Percentiles rank a stretch among this genome's conserved stretches.
These are phyloP conservation scores for Ganaspis sp. DNA, from an alignment of 1,140 invertebrate species.

Conservation along the genomic window DNA sequence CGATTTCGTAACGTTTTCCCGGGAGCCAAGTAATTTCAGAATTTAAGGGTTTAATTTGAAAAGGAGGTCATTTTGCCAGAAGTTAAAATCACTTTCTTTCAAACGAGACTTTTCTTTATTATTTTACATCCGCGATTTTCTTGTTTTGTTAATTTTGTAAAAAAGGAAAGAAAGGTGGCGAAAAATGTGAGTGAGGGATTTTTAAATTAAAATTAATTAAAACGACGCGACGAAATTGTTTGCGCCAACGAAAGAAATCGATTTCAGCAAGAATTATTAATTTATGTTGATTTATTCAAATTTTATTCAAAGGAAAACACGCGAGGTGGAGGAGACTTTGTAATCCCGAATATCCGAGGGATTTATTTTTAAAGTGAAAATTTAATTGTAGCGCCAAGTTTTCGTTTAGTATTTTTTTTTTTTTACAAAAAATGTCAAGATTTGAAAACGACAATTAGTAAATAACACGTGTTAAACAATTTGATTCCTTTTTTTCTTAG, in stretches of 20 bases:
- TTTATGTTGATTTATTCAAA: neutral
- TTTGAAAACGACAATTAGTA: no score
- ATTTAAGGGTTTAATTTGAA: neutral
- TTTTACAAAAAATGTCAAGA: no score
- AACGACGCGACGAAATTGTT: neutral
- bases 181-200: no score
- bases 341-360: neutral
- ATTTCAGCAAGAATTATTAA: neutral
- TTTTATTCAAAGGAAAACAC: neutral
- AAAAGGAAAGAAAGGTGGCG: no score
- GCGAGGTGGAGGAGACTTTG: neutral
- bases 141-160: no score
- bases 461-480: no score
- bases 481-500: no score
- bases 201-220: neutral
- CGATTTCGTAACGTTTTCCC: conserved; percentile 17
- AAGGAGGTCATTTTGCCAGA: neutral
- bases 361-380: neutral
- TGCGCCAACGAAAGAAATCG: neutral
- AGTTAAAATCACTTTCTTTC: neutral
- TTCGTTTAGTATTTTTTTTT: no score
- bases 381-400: neutral
- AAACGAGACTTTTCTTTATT: conserved; percentile 7
- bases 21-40: conserved; percentile 6
- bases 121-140: no score